Evolutionary conservation across 2,888 invertebrate genomes (phyloP).

Genomic region (Tetranychus piercei): DNA sequence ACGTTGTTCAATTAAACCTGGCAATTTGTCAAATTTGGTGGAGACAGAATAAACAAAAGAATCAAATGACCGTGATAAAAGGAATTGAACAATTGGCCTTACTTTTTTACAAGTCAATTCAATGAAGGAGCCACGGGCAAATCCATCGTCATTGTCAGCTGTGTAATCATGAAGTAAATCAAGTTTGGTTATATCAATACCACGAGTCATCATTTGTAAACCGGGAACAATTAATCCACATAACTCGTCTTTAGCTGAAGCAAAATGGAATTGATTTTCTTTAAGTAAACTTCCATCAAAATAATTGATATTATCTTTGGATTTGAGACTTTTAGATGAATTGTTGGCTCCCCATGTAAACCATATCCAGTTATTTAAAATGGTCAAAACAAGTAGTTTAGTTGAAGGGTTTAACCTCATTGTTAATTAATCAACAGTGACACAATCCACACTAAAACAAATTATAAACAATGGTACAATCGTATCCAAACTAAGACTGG

Average conservation of each 20-base stretch:
- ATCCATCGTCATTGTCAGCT: not conserved
- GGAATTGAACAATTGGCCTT: not conserved
- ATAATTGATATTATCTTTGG: slow-evolving; percentile 1
- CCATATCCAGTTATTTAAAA: not conserved
- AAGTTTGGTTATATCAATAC: not conserved
- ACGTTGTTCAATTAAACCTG: too few species aligned
- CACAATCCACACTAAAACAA: too few species aligned
- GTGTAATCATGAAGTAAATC: slow-evolving; percentile 5
- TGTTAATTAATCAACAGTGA: too few species aligned
- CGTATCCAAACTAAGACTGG: too few species aligned
- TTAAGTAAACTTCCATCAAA: not conserved
- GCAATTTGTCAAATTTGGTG: too few species aligned
- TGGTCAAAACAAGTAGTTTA: not conserved
- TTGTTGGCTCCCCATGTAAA: not conserved
- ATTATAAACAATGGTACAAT: too few species aligned
- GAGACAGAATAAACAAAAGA: too few species aligned
- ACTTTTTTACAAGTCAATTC: slow-evolving; percentile 7
- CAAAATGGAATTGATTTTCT: slow-evolving; percentile 7
- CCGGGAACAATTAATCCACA: slow-evolving; percentile 7
- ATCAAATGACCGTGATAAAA: too few species aligned
- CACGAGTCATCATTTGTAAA: slow-evolving; percentile 3
- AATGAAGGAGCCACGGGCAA: not conserved
- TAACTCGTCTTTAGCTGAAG: not conserved
- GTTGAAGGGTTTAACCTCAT: too few species aligned
- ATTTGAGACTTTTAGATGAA: not conserved